Conservation (phyloP, 2,113 vertebrate genomes). For the Aldabrachelys gigantea region DNA sequence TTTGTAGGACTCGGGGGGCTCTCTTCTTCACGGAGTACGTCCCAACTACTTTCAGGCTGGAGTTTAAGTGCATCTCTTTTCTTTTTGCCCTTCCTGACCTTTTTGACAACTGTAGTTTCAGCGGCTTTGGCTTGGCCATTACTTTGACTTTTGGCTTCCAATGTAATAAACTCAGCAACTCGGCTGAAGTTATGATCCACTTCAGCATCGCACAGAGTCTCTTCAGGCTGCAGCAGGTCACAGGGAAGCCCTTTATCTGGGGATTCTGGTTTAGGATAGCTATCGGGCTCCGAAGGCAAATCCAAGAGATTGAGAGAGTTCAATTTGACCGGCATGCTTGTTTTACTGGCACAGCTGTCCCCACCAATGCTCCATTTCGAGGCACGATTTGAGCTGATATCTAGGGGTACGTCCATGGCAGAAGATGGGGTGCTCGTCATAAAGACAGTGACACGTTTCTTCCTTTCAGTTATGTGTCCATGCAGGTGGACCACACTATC, state of each 20-base stretch:
- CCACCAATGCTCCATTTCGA: not conserved
- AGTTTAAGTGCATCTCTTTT: not conserved
- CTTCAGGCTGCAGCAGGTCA: conserved; percentile 32
- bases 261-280: not conserved
- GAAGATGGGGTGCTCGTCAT: conserved; percentile 46
- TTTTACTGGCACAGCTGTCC: conserved; percentile 16
- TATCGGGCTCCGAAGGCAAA: not conserved
- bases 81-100: conserved; percentile 8
- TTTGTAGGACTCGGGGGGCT: not conserved
- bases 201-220: conserved; percentile 8
- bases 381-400: not conserved
- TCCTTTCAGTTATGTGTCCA: conserved; percentile 57
- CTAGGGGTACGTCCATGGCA: not conserved
- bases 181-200: not conserved
- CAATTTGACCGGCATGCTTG: not conserved
- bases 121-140: conserved; percentile 5
- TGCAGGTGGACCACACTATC: conserved; percentile 6
- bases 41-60: not conserved
- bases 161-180: conserved; percentile 16
- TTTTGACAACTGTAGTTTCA: conserved; percentile 27
- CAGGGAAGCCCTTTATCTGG: not conserved
- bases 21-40: not conserved
- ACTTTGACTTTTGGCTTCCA: conserved; percentile 41
- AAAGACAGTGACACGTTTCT: conserved; percentile 39
- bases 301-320: not conserved